Conservation (phyloP, 2,888 invertebrate genomes). For the Yponomeuta sedellus region DNA sequence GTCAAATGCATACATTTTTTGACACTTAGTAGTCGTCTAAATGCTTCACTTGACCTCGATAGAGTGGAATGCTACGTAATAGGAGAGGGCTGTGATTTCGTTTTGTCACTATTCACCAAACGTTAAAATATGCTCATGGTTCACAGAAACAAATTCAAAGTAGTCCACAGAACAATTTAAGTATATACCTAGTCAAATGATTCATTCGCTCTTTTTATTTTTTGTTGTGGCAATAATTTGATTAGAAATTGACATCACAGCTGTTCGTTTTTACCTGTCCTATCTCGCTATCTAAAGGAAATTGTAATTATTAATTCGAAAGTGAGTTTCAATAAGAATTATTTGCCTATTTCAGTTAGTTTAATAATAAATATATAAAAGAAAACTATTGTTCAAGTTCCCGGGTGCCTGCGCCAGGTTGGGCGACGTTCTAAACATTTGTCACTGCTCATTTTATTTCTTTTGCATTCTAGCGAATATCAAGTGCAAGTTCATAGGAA, state of each 20-base stretch:
- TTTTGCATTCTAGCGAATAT: slow-evolving; percentile 56
- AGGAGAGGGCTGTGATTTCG: background rate
- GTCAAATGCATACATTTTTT: too few species aligned
- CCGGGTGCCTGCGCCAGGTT: slow-evolving; percentile 40
- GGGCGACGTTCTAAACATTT: slow-evolving; percentile 48
- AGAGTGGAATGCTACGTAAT: too few species aligned
- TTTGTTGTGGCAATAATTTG: slow-evolving; percentile 9
- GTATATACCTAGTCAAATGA: background rate
- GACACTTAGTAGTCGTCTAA: too few species aligned
- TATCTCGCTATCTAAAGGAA: slow-evolving; percentile 51
- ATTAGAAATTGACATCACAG: slow-evolving; percentile 50
- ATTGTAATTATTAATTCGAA: slow-evolving; percentile 59
- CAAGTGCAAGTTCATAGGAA: slow-evolving; percentile 38
- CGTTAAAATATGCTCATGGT: background rate
- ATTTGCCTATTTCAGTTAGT: slow-evolving; percentile 33
- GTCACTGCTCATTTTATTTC: slow-evolving; percentile 53
- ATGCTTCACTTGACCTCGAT: too few species aligned
- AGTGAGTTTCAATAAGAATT: slow-evolving; percentile 59
- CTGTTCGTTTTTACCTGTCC: slow-evolving; percentile 63
- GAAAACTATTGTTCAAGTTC: slow-evolving; percentile 30
- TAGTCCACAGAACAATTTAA: too few species aligned
- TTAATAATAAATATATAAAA: background rate
- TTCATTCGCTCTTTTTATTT: background rate
- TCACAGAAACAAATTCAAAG: background rate
- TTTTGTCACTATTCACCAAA: background rate